Base-by-base conservation (phyloP, 2,797 vertebrate species). In the Enteromius anoplus region DNA sequence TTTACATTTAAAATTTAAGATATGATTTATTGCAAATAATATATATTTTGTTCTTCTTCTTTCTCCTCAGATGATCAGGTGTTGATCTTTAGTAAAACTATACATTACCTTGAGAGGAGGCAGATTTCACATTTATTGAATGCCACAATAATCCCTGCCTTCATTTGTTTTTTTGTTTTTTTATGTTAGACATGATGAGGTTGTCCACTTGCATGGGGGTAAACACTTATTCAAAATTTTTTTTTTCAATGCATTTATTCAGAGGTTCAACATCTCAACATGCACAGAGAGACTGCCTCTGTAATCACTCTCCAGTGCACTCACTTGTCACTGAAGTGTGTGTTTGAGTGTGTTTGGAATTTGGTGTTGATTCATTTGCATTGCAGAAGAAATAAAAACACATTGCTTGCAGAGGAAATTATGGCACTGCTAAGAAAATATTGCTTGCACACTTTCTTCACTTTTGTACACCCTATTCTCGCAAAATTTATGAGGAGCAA, bases 351-450 rank as follows among this genome's bases (percentile, higher is more conserved):
- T 42, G 40, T 49, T 49, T 23, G 55, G 11, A 72, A 68, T 82
- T 75, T 71, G 55, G 15, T 75, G 23, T 77, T 55, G 19, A 79
- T 55, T 84, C n/a, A 75, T 42, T 42, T 75, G 60, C 47, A 75
- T 34, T 51, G 29, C 40, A 21, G 29, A 51, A 81, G 14, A 72
- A 60, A 32, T 21, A 2, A 72, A 51, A 66, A 66, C 23, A 55
- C 2, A 37, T 8, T 37, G 51, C 53, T 21, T 45, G 7, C 78
- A 70, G 10, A 71, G 26, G 6, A 55, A 32, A 37, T n/a, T 37
- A 14, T 75, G 21, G 6, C n/a, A 69, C 32, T 68, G 47, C 47
- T 79, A n/a, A 68, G 29, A 76, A 58, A 76, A 40, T 11, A 42
- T 3, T 14, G 6, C 5, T 23, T 32, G 21, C 34, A 79, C 17